phyloP scores from a whole-genome alignment of 2,888 invertebrate genomes.

The Rotaria socialis region DNA sequence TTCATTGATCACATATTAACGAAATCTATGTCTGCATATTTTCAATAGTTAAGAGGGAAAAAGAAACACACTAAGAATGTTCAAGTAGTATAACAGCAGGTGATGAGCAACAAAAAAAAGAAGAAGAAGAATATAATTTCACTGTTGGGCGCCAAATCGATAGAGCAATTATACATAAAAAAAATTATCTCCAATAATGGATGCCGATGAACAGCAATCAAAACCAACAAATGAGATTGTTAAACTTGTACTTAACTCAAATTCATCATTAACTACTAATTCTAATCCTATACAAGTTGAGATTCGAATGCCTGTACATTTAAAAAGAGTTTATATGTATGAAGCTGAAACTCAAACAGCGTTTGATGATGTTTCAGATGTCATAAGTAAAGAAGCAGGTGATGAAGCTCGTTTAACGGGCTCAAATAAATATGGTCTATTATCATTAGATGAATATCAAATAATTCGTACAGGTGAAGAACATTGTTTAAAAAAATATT shows the following conservation, averaged over 20 bases:
- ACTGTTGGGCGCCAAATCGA: slow-evolving; percentile 29
- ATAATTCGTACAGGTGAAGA: slow-evolving; percentile 34
- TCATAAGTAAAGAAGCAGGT: slow-evolving; percentile 34
- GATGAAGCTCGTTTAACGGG: slow-evolving; percentile 33
- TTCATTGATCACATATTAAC: background rate
- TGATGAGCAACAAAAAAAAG: background rate
- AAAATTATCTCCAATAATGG: background rate
- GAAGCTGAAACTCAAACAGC: slow-evolving; percentile 32
- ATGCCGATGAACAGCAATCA: background rate
- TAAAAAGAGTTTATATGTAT: slow-evolving; percentile 27
- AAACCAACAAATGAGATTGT: slow-evolving; percentile 21
- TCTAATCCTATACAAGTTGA: background rate
- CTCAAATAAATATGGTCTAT: slow-evolving; percentile 31
- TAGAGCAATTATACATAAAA: background rate
- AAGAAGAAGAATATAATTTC: background rate
- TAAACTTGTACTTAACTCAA: slow-evolving; percentile 31
- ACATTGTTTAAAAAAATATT: slow-evolving; percentile 31
- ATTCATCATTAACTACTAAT: background rate
- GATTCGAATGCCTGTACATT: background rate
- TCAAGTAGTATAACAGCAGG: slow-evolving; percentile 1
- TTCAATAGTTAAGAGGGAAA: background rate
- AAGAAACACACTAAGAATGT: background rate
- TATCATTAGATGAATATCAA: slow-evolving; percentile 37
- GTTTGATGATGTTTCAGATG: background rate
- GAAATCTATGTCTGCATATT: background rate